phyloP scores from a whole-genome alignment of 2,888 invertebrate species.

The Cerceris ruficornis region DNA sequence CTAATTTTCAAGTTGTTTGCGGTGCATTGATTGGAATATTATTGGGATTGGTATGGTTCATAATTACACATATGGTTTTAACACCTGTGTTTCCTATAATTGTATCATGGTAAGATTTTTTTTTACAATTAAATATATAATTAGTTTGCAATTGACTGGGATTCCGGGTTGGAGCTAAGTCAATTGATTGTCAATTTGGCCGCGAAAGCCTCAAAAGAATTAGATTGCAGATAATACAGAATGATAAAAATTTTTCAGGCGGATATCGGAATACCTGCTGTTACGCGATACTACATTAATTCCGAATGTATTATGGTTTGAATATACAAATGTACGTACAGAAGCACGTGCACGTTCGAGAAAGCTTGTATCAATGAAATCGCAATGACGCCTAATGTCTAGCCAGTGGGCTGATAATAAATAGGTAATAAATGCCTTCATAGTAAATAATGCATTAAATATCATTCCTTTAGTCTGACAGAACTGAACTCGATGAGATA shows the following conservation, averaged over 20 bases:
- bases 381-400: slow-evolving; percentile 89
- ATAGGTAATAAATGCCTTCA: slow-evolving; percentile 58
- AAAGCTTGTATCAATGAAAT: slow-evolving; percentile 91
- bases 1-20: slow-evolving; percentile 90
- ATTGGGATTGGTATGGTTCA: slow-evolving; percentile 92
- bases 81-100: slow-evolving; percentile 93
- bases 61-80: slow-evolving; percentile 89
- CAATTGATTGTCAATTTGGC: too few relatives aligned
- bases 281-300: slow-evolving; percentile 94
- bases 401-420: slow-evolving; percentile 74
- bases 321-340: slow-evolving; percentile 93
- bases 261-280: slow-evolving; percentile 92
- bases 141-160: too few relatives aligned
- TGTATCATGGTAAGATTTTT: slow-evolving; percentile 90
- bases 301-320: slow-evolving; percentile 96
- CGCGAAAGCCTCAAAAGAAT: too few relatives aligned
- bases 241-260: slow-evolving; percentile 83
- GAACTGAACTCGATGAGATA: slow-evolving; percentile 4
- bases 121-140: neutral
- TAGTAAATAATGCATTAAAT: slow-evolving; percentile 18
- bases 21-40: slow-evolving; percentile 89
- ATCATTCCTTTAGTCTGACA: slow-evolving; percentile 25
- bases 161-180: too few relatives aligned
- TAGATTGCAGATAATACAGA: neutral
- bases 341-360: slow-evolving; percentile 91